phyloP scores from a whole-genome alignment of 2,113 vertebrate species.

The Neolamprologus ventralis region DNA sequence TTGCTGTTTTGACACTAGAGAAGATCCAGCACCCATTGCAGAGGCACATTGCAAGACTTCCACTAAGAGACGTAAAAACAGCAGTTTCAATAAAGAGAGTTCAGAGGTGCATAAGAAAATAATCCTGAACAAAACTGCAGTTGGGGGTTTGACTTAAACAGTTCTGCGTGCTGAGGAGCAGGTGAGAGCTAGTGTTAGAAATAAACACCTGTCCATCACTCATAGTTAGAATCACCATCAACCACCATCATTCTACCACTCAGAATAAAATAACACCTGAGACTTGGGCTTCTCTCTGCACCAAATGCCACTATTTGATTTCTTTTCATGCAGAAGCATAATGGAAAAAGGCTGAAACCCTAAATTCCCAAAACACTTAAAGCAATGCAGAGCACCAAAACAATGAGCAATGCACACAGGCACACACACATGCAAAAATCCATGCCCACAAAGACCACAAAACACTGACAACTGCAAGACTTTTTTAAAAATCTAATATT shows the following conservation, averaged over 20 bases:
- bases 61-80: not conserved
- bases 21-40: not conserved
- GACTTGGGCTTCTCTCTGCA: not conserved
- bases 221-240: not conserved
- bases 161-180: not conserved
- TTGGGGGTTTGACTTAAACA: not conserved
- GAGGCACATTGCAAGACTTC: not conserved
- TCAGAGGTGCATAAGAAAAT: not conserved
- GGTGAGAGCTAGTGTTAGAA: not conserved
- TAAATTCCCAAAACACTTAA: not conserved
- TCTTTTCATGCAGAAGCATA: not conserved
- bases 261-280: slow-evolving; percentile 23
- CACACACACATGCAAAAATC: not conserved
- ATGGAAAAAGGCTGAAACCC: not conserved
- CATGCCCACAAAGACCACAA: not conserved
- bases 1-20: not conserved
- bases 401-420: not conserved
- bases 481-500: not conserved
- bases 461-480: not conserved
- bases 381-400: not conserved
- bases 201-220: not conserved
- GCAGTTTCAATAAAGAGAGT: not conserved
- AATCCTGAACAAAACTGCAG: not conserved
- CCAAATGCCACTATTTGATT: not conserved
- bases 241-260: not conserved